phyloP scores from a whole-genome alignment of 2,113 vertebrate species.

The Neomonachus schauinslandi region DNA sequence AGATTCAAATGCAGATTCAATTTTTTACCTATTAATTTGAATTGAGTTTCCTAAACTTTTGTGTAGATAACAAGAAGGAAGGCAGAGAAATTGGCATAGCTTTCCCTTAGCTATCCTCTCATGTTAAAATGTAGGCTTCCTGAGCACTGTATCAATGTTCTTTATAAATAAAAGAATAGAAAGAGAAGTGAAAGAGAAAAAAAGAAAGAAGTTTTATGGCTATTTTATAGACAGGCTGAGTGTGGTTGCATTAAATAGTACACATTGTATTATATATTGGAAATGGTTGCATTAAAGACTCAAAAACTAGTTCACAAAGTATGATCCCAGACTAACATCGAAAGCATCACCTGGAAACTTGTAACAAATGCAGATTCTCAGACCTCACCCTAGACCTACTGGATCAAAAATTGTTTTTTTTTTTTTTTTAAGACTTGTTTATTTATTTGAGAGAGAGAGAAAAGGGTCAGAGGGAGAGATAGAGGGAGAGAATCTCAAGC shows the following conservation, averaged over 20 bases:
- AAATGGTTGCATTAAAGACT: background rate
- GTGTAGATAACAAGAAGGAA: constrained; percentile 1
- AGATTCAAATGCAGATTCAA: background rate
- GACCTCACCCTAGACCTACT: background rate
- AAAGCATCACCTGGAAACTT: background rate
- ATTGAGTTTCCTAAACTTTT: background rate
- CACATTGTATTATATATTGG: background rate
- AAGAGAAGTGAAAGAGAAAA: background rate
- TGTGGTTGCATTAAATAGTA: background rate
- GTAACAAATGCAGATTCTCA: background rate
- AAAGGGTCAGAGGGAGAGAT: background rate
- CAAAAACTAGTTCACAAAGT: background rate
- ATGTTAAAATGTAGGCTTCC: background rate
- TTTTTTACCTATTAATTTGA: constrained; percentile 7
- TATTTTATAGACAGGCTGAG: background rate
- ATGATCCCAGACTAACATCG: background rate
- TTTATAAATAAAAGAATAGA: background rate
- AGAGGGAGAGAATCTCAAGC: background rate
- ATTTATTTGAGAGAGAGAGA: background rate
- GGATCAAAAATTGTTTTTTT: background rate
- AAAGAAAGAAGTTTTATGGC: background rate
- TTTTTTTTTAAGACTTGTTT: background rate
- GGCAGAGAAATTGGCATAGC: background rate
- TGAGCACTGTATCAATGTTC: background rate
- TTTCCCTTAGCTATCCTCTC: background rate